Conservation (phyloP, 2,888 invertebrate species). For the Resseliella maxima region DNA sequence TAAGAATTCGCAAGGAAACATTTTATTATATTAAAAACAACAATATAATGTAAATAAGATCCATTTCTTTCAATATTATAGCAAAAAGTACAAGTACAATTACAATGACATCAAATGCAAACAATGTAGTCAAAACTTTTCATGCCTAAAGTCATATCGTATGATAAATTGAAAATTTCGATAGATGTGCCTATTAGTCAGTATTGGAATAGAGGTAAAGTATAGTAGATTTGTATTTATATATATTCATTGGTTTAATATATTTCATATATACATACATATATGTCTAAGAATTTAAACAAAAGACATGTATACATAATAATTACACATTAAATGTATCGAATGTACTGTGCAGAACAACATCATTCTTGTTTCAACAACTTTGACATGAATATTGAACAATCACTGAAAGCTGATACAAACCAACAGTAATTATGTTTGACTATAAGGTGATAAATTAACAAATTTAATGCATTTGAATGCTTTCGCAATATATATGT, state of each 20-base stretch:
- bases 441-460: constrained; percentile 51
- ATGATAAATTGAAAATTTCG: too few relatives aligned
- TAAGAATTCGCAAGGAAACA: neutral
- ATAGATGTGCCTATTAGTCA: too few relatives aligned
- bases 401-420: constrained; percentile 44
- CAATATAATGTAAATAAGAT: constrained; percentile 9
- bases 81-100: neutral
- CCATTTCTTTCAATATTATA: neutral
- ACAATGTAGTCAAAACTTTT: neutral
- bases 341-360: neutral
- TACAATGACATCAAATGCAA: neutral
- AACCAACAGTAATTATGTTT: constrained; percentile 40
- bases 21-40: constrained; percentile 6
- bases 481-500: neutral
- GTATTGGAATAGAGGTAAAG: too few relatives aligned
- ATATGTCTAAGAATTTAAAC: neutral
- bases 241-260: too few relatives aligned
- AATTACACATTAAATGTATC: constrained; percentile 27
- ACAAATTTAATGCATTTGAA: constrained; percentile 35
- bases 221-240: too few relatives aligned
- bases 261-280: neutral
- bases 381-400: constrained; percentile 29
- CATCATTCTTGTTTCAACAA: constrained; percentile 5
- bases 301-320: neutral
- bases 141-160: neutral